A percentile compares a stretch with the other conserved stretches of the same genome.
phyloP scores from a whole-genome alignment of 2,888 invertebrate species.

The Conistra vaccinii region DNA sequence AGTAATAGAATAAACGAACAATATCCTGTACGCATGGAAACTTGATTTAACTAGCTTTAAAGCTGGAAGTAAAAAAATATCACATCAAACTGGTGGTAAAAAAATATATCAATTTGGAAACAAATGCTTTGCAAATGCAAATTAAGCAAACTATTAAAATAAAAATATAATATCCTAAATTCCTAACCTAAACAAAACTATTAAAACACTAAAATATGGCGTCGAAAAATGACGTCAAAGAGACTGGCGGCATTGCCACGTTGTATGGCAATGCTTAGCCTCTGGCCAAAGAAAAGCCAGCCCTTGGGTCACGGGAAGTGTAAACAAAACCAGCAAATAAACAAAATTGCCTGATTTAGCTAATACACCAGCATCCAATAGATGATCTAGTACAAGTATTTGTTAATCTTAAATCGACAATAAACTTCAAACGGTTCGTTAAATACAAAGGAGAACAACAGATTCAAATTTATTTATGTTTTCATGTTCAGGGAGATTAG shows the following conservation, averaged over 20 bases:
- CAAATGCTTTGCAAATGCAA: slow-evolving; percentile 1
- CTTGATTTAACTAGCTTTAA: background rate
- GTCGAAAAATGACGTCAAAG: background rate
- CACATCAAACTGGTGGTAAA: background rate
- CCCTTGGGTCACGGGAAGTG: background rate
- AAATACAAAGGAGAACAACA: slow-evolving; percentile 55
- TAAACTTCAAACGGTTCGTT: slow-evolving; percentile 50
- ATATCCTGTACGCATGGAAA: background rate
- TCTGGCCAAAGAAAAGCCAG: background rate
- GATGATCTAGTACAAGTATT: slow-evolving; percentile 44
- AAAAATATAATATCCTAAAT: background rate
- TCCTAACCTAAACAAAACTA: background rate
- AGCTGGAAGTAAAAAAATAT: background rate
- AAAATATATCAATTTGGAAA: background rate
- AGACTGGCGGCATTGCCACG: background rate
- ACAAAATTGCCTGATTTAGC: slow-evolving; percentile 27
- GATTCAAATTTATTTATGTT: slow-evolving; percentile 72
- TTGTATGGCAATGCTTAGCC: background rate
- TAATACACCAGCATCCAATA: slow-evolving; percentile 28
- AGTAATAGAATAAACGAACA: background rate
- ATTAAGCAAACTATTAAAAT: slow-evolving; percentile 8
- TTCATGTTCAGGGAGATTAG: slow-evolving; percentile 69
- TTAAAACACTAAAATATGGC: background rate
- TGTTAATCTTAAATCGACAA: slow-evolving; percentile 48
- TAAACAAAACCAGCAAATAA: background rate